These are phyloP conservation scores for Lingula anatina DNA, from an alignment of 2,888 invertebrate genomes.

Conservation along the genomic window DNA sequence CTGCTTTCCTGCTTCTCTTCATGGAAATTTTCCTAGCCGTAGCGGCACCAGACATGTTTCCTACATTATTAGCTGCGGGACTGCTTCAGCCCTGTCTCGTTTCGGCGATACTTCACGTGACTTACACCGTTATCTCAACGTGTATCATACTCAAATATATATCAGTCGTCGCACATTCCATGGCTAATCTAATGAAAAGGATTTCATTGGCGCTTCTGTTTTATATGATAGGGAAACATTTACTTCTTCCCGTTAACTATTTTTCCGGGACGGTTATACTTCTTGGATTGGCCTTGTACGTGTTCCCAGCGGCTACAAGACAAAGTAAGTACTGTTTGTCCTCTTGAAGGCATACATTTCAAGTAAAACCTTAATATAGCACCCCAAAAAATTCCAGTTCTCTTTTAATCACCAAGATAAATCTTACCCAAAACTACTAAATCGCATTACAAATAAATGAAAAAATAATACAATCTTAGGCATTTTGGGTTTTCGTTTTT, in stretches of 20 bases:
- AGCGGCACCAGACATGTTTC: not conserved
- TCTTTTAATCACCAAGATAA: too few species aligned
- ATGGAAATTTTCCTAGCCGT: not conserved
- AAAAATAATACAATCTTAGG: too few species aligned
- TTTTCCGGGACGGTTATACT: not conserved
- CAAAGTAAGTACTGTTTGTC: too few species aligned
- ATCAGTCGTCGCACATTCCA: slow-evolving; percentile 4
- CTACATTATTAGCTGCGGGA: not conserved
- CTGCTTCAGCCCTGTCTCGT: not conserved
- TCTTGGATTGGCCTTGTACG: not conserved
- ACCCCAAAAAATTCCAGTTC: too few species aligned
- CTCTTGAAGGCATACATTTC: too few species aligned
- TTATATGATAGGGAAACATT: not conserved
- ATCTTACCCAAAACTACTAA: too few species aligned
- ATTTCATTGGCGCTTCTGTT: slow-evolving; percentile 1
- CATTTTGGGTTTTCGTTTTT: too few species aligned
- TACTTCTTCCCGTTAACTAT: not conserved
- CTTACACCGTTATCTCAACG: slow-evolving; percentile 4
- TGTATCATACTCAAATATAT: slow-evolving; percentile 6
- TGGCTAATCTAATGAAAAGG: slow-evolving; percentile 3
- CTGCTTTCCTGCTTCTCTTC: not conserved
- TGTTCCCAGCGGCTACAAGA: too few species aligned
- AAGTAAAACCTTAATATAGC: too few species aligned
- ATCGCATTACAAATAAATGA: too few species aligned
- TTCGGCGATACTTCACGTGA: slow-evolving; percentile 2